These are phyloP conservation scores for Vireo griseus DNA, from an alignment of 2,797 vertebrate genomes.

Conservation along the genomic window DNA sequence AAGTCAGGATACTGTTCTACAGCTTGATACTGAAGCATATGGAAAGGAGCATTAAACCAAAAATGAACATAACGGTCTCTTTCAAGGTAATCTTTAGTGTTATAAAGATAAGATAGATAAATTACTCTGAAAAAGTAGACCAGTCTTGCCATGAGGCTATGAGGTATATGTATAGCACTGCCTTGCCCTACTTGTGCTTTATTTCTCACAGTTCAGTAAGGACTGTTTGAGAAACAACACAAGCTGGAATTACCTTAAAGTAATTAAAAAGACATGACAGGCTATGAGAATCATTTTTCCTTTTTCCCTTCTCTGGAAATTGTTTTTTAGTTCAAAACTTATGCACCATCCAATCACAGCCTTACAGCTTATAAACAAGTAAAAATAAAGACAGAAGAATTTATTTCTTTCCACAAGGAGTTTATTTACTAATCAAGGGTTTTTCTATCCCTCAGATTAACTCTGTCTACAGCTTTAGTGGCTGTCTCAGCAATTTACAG, in stretches of 20 bases:
- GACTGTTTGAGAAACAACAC: not conserved
- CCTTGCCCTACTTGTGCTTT: not conserved
- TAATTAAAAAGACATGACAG: not conserved
- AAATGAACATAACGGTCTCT: not conserved
- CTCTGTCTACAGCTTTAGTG: constrained; percentile 87
- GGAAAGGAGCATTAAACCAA: not conserved
- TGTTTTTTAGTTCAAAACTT: not conserved
- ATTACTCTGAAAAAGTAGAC: not conserved
- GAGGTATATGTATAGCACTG: not conserved
- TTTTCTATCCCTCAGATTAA: constrained; percentile 76
- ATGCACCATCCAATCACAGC: not conserved
- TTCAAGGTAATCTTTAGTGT: not conserved
- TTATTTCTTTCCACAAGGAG: not conserved
- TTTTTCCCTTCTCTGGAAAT: not conserved
- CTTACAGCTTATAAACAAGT: not conserved
- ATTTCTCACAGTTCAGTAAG: not conserved
- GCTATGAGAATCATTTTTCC: not conserved
- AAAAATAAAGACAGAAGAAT: not conserved
- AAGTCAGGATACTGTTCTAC: not conserved
- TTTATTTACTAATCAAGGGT: not conserved
- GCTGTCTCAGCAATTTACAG: constrained; percentile 87
- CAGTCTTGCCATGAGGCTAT: not conserved
- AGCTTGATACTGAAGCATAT: not conserved
- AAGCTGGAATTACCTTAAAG: not conserved
- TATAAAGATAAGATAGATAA: not conserved